Percentiles rank a stretch among this genome's conserved stretches.
phyloP scores from a whole-genome alignment of 2,113 vertebrate species.

The Malurus alboscapulatus region DNA sequence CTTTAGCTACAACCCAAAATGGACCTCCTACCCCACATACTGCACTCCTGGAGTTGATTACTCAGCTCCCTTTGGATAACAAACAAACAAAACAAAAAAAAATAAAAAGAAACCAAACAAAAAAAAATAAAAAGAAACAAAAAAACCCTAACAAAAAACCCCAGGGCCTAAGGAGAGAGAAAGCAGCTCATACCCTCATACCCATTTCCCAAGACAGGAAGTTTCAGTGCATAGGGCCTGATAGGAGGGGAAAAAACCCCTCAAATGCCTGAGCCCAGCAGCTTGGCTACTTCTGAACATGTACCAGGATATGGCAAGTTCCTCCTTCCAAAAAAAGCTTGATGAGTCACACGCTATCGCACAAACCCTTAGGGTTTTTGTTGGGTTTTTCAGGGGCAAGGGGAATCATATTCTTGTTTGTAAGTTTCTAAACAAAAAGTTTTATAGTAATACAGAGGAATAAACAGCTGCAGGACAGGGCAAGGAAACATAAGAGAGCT shows the following conservation, averaged over 20 bases:
- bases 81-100: background rate
- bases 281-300: background rate
- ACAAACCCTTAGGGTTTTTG: background rate
- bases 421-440: background rate
- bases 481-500: background rate
- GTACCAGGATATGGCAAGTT: background rate
- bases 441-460: background rate
- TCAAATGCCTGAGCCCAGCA: background rate
- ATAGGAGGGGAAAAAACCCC: background rate
- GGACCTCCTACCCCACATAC: background rate
- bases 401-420: background rate
- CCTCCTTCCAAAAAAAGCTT: background rate
- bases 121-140: background rate
- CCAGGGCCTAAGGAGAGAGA: background rate
- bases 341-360: background rate
- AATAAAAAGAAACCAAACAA: background rate
- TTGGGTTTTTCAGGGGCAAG: background rate
- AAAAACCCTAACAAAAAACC: background rate
- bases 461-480: background rate
- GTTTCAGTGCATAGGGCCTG: background rate
- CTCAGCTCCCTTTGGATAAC: background rate
- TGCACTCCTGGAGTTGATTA: background rate
- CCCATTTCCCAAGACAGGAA: constrained; percentile 13
- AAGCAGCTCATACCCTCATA: background rate
- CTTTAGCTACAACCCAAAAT: background rate